Conservation (phyloP, 2,797 vertebrate species). For the Erpetoichthys calabaricus region DNA sequence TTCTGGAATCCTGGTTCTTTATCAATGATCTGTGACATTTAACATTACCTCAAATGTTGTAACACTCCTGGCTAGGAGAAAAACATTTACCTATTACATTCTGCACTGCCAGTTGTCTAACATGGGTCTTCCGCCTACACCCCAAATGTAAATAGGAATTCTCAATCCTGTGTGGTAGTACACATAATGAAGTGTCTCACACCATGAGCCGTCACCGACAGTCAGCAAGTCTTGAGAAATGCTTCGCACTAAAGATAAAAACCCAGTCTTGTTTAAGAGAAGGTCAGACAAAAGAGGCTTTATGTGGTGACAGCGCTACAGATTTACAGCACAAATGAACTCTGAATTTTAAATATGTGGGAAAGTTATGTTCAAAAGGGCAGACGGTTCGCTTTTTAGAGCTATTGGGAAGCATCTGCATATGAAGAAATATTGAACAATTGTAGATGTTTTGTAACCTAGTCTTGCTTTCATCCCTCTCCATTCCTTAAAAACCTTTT, state of each 20-base stretch:
- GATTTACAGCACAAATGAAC: not conserved
- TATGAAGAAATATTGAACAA: no score
- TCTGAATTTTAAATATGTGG: not conserved
- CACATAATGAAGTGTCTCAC: constrained; percentile 2
- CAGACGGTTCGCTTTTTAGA: no score
- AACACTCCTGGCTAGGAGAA: not conserved
- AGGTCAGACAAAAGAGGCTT: not conserved
- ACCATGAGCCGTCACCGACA: not conserved
- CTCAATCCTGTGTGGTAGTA: not conserved
- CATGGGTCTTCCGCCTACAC: not conserved
- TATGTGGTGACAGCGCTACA: not conserved
- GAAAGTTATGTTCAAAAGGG: not conserved
- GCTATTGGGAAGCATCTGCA: no score
- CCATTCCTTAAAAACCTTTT: no score
- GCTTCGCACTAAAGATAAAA: not conserved
- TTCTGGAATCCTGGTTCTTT: constrained; percentile 36
- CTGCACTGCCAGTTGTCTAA: not conserved
- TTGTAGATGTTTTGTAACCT: no score
- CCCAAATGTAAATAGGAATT: not conserved
- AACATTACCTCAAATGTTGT: not conserved
- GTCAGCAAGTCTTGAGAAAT: not conserved
- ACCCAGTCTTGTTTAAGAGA: not conserved
- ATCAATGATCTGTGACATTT: constrained; percentile 41
- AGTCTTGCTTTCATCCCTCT: no score
- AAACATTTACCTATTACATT: not conserved